Conservation (phyloP, 2,797 vertebrate genomes). For the Vipera ursinii region DNA sequence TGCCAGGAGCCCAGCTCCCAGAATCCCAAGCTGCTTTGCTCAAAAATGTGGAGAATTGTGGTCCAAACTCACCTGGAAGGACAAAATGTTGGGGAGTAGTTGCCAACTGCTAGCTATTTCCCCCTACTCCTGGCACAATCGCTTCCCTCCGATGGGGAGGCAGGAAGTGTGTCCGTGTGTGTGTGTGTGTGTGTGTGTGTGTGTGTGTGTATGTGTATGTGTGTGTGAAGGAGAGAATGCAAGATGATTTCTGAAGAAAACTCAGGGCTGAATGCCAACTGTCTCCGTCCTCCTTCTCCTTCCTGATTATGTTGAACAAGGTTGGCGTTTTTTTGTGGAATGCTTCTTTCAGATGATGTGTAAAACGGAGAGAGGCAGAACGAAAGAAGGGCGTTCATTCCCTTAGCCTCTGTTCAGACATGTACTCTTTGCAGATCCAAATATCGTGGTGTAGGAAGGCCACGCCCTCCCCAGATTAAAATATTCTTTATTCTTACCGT, state of each 20-base stretch:
- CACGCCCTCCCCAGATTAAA: too few species aligned
- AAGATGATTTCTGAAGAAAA: not conserved
- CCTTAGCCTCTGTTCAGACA: not conserved
- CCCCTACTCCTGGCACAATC: not conserved
- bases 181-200: not conserved
- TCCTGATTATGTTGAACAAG: not conserved
- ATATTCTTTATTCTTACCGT: too few species aligned
- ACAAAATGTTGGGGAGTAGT: not conserved
- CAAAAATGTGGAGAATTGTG: not conserved
- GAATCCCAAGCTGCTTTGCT: not conserved
- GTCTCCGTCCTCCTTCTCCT: too few species aligned
- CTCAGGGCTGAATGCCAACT: not conserved
- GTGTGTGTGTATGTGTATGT: not conserved
- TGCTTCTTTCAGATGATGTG: not conserved
- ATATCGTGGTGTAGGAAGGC: not conserved
- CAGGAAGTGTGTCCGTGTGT: not conserved
- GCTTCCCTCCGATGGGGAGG: not conserved
- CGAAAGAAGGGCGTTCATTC: too few species aligned
- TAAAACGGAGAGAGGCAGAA: too few species aligned
- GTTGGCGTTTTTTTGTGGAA: not conserved
- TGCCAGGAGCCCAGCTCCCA: not conserved
- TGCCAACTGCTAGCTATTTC: too few species aligned
- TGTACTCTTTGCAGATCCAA: not conserved
- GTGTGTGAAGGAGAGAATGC: not conserved
- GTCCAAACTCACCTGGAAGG: not conserved